These are phyloP conservation scores for Neoseiulus cucumeris DNA, from an alignment of 1,140 invertebrate genomes.

Conservation along the genomic window DNA sequence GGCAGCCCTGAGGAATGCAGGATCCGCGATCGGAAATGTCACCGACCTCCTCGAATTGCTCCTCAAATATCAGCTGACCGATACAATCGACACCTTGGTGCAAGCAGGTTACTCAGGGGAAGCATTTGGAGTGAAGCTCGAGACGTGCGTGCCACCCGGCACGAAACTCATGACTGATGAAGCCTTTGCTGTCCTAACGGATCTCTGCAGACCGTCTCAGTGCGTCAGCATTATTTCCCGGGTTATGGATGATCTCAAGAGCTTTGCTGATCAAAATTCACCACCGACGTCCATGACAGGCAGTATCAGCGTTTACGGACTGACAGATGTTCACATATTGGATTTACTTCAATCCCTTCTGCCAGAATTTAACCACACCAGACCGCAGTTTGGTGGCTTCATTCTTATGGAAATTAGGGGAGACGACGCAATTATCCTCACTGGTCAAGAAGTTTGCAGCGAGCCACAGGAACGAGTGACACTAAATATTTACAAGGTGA, in stretches of 20 bases:
- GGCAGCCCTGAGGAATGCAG: neutral
- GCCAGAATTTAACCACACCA: neutral
- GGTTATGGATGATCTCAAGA: neutral
- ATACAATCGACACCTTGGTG: neutral
- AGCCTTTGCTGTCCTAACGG: neutral
- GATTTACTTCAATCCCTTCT: neutral
- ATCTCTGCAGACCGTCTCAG: neutral
- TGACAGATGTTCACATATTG: neutral
- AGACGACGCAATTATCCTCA: neutral
- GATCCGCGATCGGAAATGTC: too few relatives aligned
- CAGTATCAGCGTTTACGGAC: neutral
- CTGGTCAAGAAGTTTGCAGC: neutral
- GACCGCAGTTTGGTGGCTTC: neutral
- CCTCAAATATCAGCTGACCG: neutral
- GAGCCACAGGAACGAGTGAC: neutral
- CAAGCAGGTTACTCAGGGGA: neutral
- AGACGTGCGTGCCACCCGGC: neutral
- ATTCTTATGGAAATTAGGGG: neutral
- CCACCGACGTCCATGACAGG: neutral
- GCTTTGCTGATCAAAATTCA: neutral
- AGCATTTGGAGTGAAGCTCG: neutral
- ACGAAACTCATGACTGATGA: neutral
- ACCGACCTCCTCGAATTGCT: too few relatives aligned
- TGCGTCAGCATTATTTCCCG: neutral
- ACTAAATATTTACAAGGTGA: neutral